phyloP scores from a whole-genome alignment of 2,113 vertebrate species.

The Pachyramphus minor region DNA sequence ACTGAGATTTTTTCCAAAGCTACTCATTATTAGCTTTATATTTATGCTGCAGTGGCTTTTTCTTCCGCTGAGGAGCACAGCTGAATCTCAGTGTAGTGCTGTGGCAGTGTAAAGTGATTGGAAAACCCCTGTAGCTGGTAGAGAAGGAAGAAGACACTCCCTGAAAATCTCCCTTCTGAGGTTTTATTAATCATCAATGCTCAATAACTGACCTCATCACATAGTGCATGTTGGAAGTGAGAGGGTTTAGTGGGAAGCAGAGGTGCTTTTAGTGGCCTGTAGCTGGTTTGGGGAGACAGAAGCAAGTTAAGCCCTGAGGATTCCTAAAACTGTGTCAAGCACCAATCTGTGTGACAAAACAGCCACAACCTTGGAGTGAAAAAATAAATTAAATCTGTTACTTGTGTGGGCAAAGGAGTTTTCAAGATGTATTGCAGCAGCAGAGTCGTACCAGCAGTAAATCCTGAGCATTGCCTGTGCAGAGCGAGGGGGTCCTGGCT shows the following conservation, averaged over 20 bases:
- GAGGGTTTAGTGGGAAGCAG: neutral
- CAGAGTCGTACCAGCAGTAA: neutral
- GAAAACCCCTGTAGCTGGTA: conserved; percentile 26
- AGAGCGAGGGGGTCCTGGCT: neutral
- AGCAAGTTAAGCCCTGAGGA: neutral
- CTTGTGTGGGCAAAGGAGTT: neutral
- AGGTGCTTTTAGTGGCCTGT: neutral
- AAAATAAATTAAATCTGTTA: neutral
- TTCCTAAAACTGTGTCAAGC: neutral
- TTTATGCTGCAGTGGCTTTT: neutral
- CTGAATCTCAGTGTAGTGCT: neutral
- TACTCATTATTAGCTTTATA: neutral
- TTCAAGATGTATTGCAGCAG: neutral
- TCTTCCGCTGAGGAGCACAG: neutral
- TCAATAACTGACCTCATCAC: neutral
- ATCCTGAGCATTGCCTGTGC: neutral
- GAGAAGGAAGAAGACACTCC: neutral
- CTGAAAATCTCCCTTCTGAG: conserved; percentile 24
- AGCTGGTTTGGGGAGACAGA: neutral
- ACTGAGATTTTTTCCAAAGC: neutral
- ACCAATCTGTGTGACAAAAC: neutral
- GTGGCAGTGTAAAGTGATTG: neutral
- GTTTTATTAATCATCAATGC: neutral
- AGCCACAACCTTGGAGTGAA: neutral
- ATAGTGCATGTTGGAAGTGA: neutral